phyloP scores from a whole-genome alignment of 2,888 invertebrate species.

The Stictocephala bisonia region DNA sequence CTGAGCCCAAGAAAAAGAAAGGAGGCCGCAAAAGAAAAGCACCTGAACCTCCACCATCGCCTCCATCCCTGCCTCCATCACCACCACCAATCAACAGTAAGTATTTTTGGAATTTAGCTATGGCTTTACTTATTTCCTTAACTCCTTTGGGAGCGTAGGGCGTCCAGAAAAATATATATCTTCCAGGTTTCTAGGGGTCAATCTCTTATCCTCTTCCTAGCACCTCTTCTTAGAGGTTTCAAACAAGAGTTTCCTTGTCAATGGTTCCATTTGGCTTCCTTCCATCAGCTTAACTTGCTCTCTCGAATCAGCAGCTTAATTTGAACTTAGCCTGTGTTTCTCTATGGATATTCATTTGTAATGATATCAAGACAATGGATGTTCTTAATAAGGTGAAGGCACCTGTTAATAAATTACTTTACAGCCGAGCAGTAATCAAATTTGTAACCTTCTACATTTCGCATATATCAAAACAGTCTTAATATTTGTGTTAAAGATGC shows the following conservation, averaged over 20 bases:
- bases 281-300: not conserved
- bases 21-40: constrained; percentile 27
- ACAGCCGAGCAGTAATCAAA: not conserved
- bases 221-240: no score
- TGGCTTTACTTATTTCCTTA: not conserved
- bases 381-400: not conserved
- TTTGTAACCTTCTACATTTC: no score
- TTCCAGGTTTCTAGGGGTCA: not conserved
- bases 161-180: not conserved
- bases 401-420: not conserved
- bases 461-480: not conserved
- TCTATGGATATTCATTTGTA: not conserved
- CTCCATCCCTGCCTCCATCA: not conserved
- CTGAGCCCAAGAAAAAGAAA: constrained; percentile 19
- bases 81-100: not conserved
- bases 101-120: no score
- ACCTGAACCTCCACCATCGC: not conserved
- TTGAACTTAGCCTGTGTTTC: not conserved
- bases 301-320: not conserved
- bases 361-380: not conserved
- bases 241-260: no score
- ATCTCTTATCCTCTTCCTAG: no score
- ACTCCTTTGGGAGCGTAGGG: no score
- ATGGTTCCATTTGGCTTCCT: no score
- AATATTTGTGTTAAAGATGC: not conserved